Evolutionary conservation across 1,140 invertebrate species (phyloP).

Genomic region (Schlechtendalia chinensis): DNA sequence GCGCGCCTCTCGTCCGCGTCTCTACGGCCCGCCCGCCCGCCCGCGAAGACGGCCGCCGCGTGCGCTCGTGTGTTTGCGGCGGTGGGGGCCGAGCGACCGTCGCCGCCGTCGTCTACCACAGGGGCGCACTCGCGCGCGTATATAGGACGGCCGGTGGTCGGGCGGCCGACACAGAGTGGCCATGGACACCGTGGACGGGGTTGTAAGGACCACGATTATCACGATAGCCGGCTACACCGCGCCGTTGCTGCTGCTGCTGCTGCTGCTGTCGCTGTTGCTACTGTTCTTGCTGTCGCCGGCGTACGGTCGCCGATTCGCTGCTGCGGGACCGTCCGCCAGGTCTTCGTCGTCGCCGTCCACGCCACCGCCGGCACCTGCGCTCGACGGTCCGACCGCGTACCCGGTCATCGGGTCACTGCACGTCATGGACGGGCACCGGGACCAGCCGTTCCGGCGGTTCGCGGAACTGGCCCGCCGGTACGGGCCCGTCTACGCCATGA

Average conservation of each 20-base stretch:
- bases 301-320: neutral
- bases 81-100: constrained; percentile 3
- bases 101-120: neutral
- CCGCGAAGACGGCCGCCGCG: no score
- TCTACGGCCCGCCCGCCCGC: no score
- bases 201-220: neutral
- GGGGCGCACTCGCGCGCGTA: constrained; percentile 24
- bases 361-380: constrained; percentile 36
- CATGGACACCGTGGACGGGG: constrained; percentile 36
- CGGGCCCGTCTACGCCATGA: constrained; percentile 73
- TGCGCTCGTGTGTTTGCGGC: neutral
- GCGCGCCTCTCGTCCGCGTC: no score
- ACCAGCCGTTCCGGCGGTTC: constrained; percentile 72
- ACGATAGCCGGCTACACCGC: neutral
- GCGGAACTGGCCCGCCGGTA: constrained; percentile 67
- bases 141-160: constrained; percentile 4
- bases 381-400: constrained; percentile 66
- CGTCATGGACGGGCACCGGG: constrained; percentile 62
- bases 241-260: neutral
- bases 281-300: neutral
- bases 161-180: constrained; percentile 11
- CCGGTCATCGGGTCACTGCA: constrained; percentile 73
- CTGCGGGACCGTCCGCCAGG: no score
- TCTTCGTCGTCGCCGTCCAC: neutral
- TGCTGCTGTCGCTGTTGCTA: neutral